Evolutionary conservation across 2,888 invertebrate species (phyloP).

Genomic region (Dorcus parallelipipedus): DNA sequence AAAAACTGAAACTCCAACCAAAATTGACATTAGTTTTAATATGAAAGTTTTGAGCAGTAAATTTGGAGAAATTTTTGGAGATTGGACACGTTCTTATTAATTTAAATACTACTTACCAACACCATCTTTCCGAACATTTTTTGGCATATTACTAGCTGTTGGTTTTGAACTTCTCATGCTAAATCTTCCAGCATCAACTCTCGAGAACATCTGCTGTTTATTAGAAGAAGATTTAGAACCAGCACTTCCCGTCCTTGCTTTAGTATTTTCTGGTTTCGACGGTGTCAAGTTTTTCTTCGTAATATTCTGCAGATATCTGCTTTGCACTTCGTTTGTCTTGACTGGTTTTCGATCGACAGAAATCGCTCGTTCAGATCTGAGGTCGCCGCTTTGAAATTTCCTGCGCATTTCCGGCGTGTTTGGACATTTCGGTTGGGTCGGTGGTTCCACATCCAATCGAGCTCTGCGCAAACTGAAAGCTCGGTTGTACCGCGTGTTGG

Average conservation of each 20-base stretch:
- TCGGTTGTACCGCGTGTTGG: conserved; percentile 66
- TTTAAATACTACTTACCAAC: conserved; percentile 10
- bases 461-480: conserved; percentile 67
- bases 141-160: conserved; percentile 47
- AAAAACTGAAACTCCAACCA: too few relatives aligned
- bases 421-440: conserved; percentile 54
- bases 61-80: too few relatives aligned
- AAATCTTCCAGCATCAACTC: conserved; percentile 62
- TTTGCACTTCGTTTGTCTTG: conserved; percentile 44
- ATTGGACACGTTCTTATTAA: not conserved
- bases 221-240: conserved; percentile 36
- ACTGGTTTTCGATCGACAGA: conserved; percentile 46
- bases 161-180: conserved; percentile 57
- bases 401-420: conserved; percentile 62
- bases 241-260: conserved; percentile 37
- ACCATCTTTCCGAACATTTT: conserved; percentile 36
- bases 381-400: conserved; percentile 48
- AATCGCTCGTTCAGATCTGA: conserved; percentile 42
- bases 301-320: conserved; percentile 44
- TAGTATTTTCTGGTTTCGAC: conserved; percentile 20
- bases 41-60: too few relatives aligned
- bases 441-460: conserved; percentile 53
- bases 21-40: too few relatives aligned
- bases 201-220: conserved; percentile 49
- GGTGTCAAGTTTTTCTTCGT: conserved; percentile 33